These are phyloP conservation scores for Bombus waltoni DNA, from an alignment of 1,140 invertebrate genomes.

Conservation along the genomic window DNA sequence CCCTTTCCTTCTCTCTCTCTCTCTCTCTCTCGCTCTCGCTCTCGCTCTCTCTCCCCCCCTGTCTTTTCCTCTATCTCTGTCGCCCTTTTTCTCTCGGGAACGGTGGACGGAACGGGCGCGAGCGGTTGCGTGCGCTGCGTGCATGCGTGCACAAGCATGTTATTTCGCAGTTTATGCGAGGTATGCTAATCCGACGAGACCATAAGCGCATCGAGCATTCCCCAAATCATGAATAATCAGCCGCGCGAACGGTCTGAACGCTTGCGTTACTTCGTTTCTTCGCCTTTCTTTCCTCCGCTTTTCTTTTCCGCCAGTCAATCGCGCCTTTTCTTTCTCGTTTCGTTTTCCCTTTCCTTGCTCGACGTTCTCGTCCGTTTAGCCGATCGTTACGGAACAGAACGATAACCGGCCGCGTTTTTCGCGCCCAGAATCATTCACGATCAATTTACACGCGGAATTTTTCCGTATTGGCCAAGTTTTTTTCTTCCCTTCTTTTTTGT, in stretches of 20 bases:
- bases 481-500: not conserved
- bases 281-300: not conserved
- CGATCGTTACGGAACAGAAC: not conserved
- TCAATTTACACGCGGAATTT: not conserved
- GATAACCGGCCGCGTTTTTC: not conserved
- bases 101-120: not conserved
- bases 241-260: not conserved
- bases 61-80: not conserved
- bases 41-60: not conserved
- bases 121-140: constrained; percentile 49
- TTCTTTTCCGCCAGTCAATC: not conserved
- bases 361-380: too few species aligned
- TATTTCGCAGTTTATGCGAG: constrained; percentile 77
- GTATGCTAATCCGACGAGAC: constrained; percentile 68
- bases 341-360: not conserved
- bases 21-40: not conserved
- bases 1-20: not conserved
- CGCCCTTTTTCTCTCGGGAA: not conserved
- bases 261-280: constrained; percentile 5
- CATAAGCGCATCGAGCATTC: constrained; percentile 52
- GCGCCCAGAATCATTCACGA: not conserved
- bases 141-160: constrained; percentile 60
- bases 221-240: constrained; percentile 67
- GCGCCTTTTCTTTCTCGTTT: too few species aligned
- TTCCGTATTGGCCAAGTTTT: not conserved